A percentile compares a stretch with the other conserved stretches of the same genome.
Evolutionary conservation across 1,140 invertebrate species (phyloP).

Genomic region (Drosophila funebris): DNA sequence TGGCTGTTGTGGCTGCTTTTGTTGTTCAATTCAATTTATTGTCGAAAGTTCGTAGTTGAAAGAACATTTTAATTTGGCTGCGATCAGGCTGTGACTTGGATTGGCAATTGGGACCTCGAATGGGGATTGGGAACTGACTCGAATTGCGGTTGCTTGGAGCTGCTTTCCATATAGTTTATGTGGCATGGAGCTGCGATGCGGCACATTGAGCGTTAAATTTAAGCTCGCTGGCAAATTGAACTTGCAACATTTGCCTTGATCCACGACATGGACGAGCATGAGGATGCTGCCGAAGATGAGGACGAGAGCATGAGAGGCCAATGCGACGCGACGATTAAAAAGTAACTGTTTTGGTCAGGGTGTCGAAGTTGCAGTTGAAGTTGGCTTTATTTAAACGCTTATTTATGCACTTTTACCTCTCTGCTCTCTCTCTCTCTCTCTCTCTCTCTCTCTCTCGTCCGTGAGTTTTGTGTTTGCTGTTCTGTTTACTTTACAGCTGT

Average conservation of each 20-base stretch:
- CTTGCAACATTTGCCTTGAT: constrained; percentile 18
- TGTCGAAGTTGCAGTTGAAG: constrained; percentile 57
- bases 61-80: constrained; percentile 83
- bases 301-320: constrained; percentile 2
- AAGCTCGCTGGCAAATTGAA: constrained; percentile 72
- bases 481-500: constrained; percentile 45
- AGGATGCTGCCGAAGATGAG: constrained; percentile 7
- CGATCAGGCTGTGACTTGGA: neutral
- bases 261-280: constrained; percentile 3
- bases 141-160: constrained; percentile 26
- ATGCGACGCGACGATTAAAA: constrained; percentile 53
- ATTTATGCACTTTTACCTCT: constrained; percentile 67
- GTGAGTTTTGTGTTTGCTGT: constrained; percentile 7
- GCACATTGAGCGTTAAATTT: constrained; percentile 72
- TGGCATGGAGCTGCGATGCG: constrained; percentile 62
- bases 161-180: constrained; percentile 80
- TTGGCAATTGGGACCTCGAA: neutral
- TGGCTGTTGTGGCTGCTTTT: constrained; percentile 56
- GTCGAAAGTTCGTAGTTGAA: constrained; percentile 83
- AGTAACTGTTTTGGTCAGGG: constrained; percentile 73
- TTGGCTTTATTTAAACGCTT: constrained; percentile 70
- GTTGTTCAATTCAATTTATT: constrained; percentile 83
- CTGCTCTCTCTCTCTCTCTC: constrained; percentile 4
- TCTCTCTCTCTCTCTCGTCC: constrained; percentile 12
- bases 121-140: neutral